phyloP scores from a whole-genome alignment of 1,140 invertebrate species.

The Dinoponera quadriceps region DNA sequence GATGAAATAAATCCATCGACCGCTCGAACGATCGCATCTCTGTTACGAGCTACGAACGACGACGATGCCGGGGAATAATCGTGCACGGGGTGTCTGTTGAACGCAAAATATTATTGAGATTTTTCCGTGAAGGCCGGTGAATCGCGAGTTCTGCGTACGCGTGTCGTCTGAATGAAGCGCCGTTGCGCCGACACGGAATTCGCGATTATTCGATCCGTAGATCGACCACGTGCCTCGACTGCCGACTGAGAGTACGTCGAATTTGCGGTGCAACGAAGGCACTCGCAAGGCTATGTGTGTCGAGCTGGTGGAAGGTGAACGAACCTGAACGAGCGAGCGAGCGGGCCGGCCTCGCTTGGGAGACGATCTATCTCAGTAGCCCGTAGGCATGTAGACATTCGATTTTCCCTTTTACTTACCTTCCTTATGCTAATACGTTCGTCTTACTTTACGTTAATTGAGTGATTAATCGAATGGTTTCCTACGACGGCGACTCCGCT shows the following conservation, averaged over 20 bases:
- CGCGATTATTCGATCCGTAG: slow-evolving; percentile 38
- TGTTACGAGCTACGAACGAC: slow-evolving; percentile 10
- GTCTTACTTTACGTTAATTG: slow-evolving; percentile 69
- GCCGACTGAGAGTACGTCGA: slow-evolving; percentile 53
- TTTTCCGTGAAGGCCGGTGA: not conserved
- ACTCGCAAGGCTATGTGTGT: slow-evolving; percentile 62
- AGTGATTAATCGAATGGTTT: slow-evolving; percentile 63
- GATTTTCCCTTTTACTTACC: slow-evolving; percentile 56
- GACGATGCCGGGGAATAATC: not conserved
- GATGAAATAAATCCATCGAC: slow-evolving; percentile 56
- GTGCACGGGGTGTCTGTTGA: not conserved
- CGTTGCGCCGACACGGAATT: slow-evolving; percentile 47
- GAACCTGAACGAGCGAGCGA: slow-evolving; percentile 61
- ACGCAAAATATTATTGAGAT: no score
- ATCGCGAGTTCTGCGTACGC: not conserved
- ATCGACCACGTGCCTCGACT: slow-evolving; percentile 48
- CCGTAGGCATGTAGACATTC: slow-evolving; percentile 51
- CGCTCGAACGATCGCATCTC: slow-evolving; percentile 24
- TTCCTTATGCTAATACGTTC: slow-evolving; percentile 65
- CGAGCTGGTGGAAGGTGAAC: slow-evolving; percentile 67
- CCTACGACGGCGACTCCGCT: slow-evolving; percentile 28
- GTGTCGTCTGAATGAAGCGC: slow-evolving; percentile 7
- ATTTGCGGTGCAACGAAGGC: slow-evolving; percentile 51
- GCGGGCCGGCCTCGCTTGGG: slow-evolving; percentile 31
- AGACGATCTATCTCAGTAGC: slow-evolving; percentile 51